Evolutionary conservation across 2,888 invertebrate species (phyloP).

Genomic region (Scaptomyza cyrtandrae): DNA sequence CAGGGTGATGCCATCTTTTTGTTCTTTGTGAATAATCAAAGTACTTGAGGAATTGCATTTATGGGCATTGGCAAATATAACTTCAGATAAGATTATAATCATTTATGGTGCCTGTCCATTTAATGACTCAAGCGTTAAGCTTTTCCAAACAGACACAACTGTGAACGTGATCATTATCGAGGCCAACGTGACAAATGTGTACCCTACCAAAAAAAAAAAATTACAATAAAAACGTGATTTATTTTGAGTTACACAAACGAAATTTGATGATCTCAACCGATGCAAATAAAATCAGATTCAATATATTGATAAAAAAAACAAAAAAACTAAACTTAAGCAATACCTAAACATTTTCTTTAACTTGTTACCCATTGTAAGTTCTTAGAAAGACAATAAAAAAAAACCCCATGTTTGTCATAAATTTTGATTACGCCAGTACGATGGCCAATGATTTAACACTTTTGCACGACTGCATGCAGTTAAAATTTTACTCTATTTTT

Average conservation of each 20-base stretch:
- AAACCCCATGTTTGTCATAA: constrained; percentile 15
- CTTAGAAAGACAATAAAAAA: constrained; percentile 12
- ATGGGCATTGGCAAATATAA: constrained; percentile 32
- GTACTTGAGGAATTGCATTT: constrained; percentile 45
- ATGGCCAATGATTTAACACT: constrained; percentile 17
- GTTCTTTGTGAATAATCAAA: neutral
- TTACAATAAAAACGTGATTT: constrained; percentile 10
- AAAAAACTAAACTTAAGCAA: neutral
- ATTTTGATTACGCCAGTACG: constrained; percentile 7
- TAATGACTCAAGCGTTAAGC: constrained; percentile 38
- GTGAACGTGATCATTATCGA: constrained; percentile 38
- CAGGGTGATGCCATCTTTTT: constrained; percentile 44
- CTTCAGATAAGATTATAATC: constrained; percentile 43
- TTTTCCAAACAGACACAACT: constrained; percentile 6
- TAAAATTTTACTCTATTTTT: constrained; percentile 4
- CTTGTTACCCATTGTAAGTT: neutral
- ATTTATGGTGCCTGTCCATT: constrained; percentile 26
- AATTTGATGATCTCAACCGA: constrained; percentile 11
- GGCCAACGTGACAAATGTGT: constrained; percentile 30
- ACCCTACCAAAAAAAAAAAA: constrained; percentile 13
- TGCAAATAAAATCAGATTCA: neutral
- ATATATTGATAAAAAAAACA: neutral
- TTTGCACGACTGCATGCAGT: constrained; percentile 1
- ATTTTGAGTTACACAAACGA: constrained; percentile 1
- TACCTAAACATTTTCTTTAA: neutral